A percentile compares a stretch with the other conserved stretches of the same genome.
These are phyloP conservation scores for Pseudonaja textilis DNA, from an alignment of 2,113 vertebrate species.

Conservation along the genomic window DNA sequence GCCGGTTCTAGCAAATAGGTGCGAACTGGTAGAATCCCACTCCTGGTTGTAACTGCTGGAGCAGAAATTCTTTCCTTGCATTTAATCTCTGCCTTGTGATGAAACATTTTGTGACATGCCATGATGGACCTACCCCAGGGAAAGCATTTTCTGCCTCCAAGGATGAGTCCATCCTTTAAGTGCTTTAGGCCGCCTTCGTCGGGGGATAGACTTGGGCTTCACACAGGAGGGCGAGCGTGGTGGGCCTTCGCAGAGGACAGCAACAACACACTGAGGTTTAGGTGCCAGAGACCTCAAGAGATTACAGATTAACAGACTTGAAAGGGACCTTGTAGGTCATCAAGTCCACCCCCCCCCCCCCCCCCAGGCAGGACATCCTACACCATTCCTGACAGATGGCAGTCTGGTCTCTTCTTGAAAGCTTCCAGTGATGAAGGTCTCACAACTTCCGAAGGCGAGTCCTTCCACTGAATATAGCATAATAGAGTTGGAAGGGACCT, in stretches of 20 bases:
- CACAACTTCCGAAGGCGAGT: no score
- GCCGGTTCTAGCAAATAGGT: no score
- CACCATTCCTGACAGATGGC: no score
- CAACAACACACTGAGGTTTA: background rate
- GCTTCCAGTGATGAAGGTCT: no score
- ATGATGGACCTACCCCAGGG: background rate
- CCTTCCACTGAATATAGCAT: no score
- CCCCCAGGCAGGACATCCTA: no score
- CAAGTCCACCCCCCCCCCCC: no score
- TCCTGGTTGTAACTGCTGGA: background rate
- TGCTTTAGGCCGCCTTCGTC: background rate
- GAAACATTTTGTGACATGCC: background rate
- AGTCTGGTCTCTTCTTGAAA: no score
- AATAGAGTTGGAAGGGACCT: no score
- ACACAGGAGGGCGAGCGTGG: fast-evolving
- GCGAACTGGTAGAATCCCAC: no score
- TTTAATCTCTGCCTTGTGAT: background rate
- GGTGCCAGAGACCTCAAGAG: background rate
- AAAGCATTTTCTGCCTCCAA: background rate
- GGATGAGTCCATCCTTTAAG: background rate
- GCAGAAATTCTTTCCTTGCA: background rate
- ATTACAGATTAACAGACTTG: no score
- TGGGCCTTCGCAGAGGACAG: background rate
- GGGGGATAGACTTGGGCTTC: background rate
- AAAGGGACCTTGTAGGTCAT: no score